These are phyloP conservation scores for Sericinus montela DNA, from an alignment of 2,888 invertebrate species.

Conservation along the genomic window DNA sequence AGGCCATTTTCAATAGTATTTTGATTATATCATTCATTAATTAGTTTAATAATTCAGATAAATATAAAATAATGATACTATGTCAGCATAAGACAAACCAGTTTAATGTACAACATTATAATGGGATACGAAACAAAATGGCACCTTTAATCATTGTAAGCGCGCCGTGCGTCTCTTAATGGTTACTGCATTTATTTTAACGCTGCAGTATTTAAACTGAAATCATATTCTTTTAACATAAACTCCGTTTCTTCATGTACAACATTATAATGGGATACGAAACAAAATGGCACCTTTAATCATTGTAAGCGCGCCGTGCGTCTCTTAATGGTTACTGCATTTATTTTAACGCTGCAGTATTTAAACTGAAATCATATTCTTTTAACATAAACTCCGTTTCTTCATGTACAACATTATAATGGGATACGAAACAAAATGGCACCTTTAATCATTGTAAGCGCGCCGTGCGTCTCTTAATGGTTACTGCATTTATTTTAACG, in stretches of 20 bases:
- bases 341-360: conserved; percentile 10
- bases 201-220: conserved; percentile 10
- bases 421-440: background rate
- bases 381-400: conserved; percentile 4
- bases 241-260: too few species aligned
- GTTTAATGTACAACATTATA: conserved; percentile 2
- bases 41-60: too few species aligned
- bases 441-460: conserved; percentile 10
- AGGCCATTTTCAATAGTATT: too few species aligned
- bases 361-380: conserved; percentile 11
- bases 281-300: conserved; percentile 7
- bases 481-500: conserved; percentile 8
- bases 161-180: conserved; percentile 11
- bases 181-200: conserved; percentile 8
- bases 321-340: conserved; percentile 7
- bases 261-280: too few species aligned
- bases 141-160: conserved; percentile 9
- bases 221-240: conserved; percentile 4
- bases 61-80: too few species aligned
- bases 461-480: conserved; percentile 9
- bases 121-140: conserved; percentile 7
- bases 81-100: too few species aligned
- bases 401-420: too few species aligned
- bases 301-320: conserved; percentile 7
- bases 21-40: too few species aligned